Conservation (phyloP, 2,797 vertebrate genomes). For the Lepus oiostolus region DNA sequence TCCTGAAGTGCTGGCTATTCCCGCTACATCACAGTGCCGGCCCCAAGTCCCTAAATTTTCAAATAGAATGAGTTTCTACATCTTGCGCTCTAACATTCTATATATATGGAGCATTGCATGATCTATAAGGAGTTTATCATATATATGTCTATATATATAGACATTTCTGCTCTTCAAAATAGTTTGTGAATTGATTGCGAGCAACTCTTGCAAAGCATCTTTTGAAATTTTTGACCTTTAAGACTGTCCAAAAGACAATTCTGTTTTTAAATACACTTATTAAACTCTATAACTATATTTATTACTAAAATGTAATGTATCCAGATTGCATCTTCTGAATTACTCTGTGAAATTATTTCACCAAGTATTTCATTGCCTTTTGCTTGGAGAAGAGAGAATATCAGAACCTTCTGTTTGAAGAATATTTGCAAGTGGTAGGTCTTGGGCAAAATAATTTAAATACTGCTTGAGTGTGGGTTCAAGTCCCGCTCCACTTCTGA, state of each 20-base stretch:
- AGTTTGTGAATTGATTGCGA: background rate
- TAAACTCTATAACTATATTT: background rate
- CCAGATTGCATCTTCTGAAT: background rate
- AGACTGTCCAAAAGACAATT: background rate
- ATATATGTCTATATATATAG: background rate
- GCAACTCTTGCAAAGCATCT: background rate
- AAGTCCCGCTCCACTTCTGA: no score
- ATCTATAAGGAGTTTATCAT: background rate
- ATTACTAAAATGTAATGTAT: background rate
- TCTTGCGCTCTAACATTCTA: background rate
- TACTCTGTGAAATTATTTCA: background rate
- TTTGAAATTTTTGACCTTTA: background rate
- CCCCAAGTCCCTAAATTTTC: background rate
- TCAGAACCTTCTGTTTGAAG: background rate
- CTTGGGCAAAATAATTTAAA: no score
- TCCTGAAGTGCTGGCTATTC: no score
- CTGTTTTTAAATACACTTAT: constrained; percentile 13
- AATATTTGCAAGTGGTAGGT: background rate
- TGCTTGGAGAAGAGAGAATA: background rate
- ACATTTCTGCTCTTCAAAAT: background rate
- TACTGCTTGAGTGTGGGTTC: no score
- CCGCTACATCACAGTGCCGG: no score
- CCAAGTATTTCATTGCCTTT: background rate
- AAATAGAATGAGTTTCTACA: background rate
- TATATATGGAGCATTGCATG: background rate